Evolutionary conservation across 1,140 invertebrate species (phyloP).

Genomic region (Sitodiplosis mosellana): DNA sequence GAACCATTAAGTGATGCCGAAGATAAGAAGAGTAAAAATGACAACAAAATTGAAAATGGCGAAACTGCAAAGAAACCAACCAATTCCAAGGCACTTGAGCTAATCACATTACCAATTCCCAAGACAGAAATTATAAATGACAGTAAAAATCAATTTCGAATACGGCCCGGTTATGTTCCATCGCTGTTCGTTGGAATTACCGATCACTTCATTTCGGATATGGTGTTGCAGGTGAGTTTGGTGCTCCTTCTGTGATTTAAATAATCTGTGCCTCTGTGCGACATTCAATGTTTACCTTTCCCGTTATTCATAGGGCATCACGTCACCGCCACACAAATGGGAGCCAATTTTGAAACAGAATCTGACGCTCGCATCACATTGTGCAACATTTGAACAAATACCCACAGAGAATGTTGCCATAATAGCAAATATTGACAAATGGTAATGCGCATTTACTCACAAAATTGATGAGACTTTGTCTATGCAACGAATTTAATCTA

Average conservation of each 20-base stretch:
- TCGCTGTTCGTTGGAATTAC: constrained; percentile 43
- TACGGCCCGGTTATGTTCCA: constrained; percentile 22
- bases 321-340: constrained; percentile 28
- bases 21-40: too few species aligned
- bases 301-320: constrained; percentile 15
- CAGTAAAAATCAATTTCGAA: too few species aligned
- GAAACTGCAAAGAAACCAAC: constrained; percentile 5
- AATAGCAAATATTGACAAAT: constrained; percentile 64
- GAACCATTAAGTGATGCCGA: not conserved
- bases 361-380: constrained; percentile 34
- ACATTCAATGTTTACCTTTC: too few species aligned
- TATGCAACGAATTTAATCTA: not conserved
- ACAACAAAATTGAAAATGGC: constrained; percentile 9
- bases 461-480: constrained; percentile 12
- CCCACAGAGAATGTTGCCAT: constrained; percentile 64
- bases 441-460: too few species aligned
- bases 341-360: constrained; percentile 29
- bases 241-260: not conserved
- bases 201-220: constrained; percentile 57
- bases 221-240: constrained; percentile 41
- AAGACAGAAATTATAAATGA: not conserved
- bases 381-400: constrained; percentile 41
- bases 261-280: too few species aligned
- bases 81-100: constrained; percentile 11
- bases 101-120: constrained; percentile 10